A percentile compares a stretch with the other conserved stretches of the same genome.
These are phyloP conservation scores for Gobiocypris rarus DNA, from an alignment of 2,113 vertebrate genomes.

Conservation along the genomic window DNA sequence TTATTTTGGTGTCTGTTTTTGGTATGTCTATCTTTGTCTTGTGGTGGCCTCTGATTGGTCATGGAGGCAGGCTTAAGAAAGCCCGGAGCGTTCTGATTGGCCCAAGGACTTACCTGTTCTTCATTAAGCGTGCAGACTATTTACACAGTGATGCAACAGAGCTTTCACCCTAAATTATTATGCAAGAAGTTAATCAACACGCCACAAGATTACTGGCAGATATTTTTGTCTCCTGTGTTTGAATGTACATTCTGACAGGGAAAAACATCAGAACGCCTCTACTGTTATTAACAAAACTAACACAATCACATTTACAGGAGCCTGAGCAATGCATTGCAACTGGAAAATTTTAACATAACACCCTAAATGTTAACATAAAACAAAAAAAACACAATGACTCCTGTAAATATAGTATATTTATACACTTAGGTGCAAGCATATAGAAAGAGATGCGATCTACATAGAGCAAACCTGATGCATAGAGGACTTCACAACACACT, in stretches of 20 bases:
- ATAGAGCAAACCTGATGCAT: neutral
- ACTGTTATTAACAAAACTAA: neutral
- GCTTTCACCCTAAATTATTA: conserved; percentile 7
- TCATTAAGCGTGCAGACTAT: conserved; percentile 66
- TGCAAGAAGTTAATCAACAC: conserved; percentile 21
- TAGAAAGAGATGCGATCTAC: neutral
- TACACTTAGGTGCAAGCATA: neutral
- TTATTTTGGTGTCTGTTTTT: neutral
- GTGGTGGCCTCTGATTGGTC: conserved; percentile 53
- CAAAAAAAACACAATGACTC: neutral
- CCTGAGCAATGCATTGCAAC: neutral
- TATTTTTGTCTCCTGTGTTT: neutral
- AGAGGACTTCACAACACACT: neutral
- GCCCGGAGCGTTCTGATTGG: conserved; percentile 68
- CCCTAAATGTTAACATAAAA: neutral
- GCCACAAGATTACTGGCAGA: conserved; percentile 10
- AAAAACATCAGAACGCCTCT: neutral
- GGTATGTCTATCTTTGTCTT: conserved; percentile 44
- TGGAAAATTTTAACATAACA: no score
- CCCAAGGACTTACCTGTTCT: conserved; percentile 70
- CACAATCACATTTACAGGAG: neutral
- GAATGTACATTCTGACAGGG: neutral
- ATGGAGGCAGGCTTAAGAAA: conserved; percentile 57
- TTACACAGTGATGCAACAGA: conserved; percentile 14
- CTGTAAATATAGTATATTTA: neutral